Evolutionary conservation across 2,113 vertebrate genomes (phyloP).

Genomic region (Pseudopipra pipra): DNA sequence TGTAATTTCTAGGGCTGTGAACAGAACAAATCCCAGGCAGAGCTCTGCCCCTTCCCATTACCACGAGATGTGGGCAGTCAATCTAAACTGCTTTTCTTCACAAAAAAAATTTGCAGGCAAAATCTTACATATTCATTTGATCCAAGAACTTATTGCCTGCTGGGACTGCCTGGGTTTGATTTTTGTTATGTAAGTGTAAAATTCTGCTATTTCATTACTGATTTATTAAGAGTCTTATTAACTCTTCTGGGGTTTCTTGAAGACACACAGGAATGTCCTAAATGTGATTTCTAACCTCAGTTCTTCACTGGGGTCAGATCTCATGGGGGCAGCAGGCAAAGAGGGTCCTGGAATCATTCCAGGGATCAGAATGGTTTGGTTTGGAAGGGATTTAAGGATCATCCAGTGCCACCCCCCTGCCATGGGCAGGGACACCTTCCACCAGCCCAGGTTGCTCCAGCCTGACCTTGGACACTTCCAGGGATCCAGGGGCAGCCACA

Average conservation of each 20-base stretch:
- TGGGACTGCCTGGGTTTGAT: background rate
- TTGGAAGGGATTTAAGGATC: no score
- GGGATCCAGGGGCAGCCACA: no score
- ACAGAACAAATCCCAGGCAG: background rate
- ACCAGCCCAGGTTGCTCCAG: no score
- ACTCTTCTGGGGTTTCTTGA: background rate
- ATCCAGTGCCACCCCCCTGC: no score
- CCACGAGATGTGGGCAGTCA: background rate
- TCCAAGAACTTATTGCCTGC: background rate
- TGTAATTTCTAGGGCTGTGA: no score
- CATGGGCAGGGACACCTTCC: no score
- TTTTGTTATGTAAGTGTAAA: background rate
- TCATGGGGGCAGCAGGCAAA: background rate
- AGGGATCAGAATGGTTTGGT: no score
- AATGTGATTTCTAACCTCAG: background rate
- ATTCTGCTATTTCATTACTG: background rate
- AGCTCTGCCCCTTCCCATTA: background rate
- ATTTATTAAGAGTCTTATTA: background rate
- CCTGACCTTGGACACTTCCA: no score
- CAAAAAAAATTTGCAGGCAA: background rate
- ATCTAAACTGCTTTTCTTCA: background rate
- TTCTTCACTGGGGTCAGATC: background rate
- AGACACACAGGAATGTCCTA: background rate
- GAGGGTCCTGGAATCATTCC: background rate
- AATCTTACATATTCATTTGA: background rate